Evolutionary conservation across 2,888 invertebrate species (phyloP), one percentile per base, ranked within the genome.

Genomic region (Macropis europaea): DNA sequence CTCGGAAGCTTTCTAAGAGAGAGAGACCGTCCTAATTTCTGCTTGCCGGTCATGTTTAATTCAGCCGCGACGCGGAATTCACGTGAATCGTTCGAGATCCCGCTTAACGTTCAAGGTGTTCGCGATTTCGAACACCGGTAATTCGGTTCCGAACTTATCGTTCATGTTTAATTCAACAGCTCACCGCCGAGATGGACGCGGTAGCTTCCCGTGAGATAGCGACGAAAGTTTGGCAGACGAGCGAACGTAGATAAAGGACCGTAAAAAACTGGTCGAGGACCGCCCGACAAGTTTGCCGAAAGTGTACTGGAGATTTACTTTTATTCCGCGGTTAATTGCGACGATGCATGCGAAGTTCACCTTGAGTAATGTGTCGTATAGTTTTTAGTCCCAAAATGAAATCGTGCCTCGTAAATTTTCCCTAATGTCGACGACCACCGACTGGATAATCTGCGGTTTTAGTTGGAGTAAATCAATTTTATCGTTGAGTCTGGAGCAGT

Each of bases 1-100:
- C 19, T 13, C 50, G 26, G 6, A 36, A 9, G 13, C 19, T 17
- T 26, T 47, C 43, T 56, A 53, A 64, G 53, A 43, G 48, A 47
- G 48, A 64, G 53, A 43, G 48, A 47, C 47, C 7, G 54, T 42
- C 42, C 79, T 76, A 79, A 76, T 76, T 71, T 64, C 43, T 42
- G 24, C 69, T 53, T 60, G 59, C 67, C 67, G 62, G 66, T 74
- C 79, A 79, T 79, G 79, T 79, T 79, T 79, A 79, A 79, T 79
- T 68, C 79, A 79, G 66, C 24, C 22, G 52, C 50, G 61, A 73
- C 64, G 59, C 40, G 62, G 70, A 50, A 64, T 56, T 62, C 64
- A 60, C 64, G 67, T 36, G 59, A 60, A 56, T 66, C 56, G 60
- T 60, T 61, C 36, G 52, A 56, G 61, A 59, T 61, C 59, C 38